phyloP scores from a whole-genome alignment of 2,888 invertebrate species.

The Acanthococcus lagerstroemiae region DNA sequence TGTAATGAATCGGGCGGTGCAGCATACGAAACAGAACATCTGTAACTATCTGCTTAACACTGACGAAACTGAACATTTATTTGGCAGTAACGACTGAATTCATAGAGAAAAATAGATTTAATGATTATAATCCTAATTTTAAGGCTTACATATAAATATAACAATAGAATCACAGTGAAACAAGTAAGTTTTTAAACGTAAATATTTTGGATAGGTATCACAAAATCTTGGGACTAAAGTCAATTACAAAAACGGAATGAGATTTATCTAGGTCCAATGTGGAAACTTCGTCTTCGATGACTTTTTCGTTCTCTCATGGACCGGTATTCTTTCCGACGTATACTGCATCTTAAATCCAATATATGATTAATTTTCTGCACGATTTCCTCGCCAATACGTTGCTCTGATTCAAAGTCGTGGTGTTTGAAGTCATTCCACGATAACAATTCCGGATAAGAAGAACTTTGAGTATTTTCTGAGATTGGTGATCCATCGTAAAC shows the following conservation, averaged over 20 bases:
- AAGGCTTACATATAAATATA: too few species aligned
- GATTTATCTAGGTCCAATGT: background rate
- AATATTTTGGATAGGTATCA: too few species aligned
- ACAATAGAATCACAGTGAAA: too few species aligned
- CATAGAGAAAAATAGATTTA: too few species aligned
- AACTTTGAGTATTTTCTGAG: slow-evolving; percentile 21
- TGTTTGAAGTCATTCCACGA: slow-evolving; percentile 56
- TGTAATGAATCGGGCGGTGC: background rate
- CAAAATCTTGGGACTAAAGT: too few species aligned
- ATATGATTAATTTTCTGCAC: slow-evolving; percentile 80
- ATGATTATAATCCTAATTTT: too few species aligned
- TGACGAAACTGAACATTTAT: too few species aligned
- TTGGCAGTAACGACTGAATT: too few species aligned
- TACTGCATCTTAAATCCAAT: slow-evolving; percentile 67
- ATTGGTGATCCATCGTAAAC: slow-evolving; percentile 36
- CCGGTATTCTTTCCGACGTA: slow-evolving; percentile 70
- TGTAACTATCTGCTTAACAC: background rate
- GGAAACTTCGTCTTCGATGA: slow-evolving; percentile 46
- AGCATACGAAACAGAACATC: background rate
- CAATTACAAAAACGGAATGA: too few species aligned
- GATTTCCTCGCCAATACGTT: slow-evolving; percentile 65
- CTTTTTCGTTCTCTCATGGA: slow-evolving; percentile 61
- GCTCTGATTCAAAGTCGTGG: slow-evolving; percentile 79
- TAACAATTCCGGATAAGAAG: slow-evolving; percentile 39
- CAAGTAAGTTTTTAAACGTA: too few species aligned